Conservation (phyloP, 1,140 invertebrate species). For the Antheraea mylitta region DNA sequence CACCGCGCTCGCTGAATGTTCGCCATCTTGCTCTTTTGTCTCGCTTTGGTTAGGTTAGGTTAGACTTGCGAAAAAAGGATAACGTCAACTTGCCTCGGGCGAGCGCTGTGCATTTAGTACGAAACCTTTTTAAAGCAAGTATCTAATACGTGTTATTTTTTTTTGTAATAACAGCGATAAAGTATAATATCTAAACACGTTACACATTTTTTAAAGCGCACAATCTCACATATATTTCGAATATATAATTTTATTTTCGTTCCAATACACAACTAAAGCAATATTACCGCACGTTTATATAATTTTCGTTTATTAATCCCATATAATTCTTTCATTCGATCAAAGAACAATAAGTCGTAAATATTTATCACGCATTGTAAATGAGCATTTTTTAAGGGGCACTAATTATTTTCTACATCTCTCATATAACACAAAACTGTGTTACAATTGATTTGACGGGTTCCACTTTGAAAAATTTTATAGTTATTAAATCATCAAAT, state of each 20-base stretch:
- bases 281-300: background rate
- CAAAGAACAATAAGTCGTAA: conserved; percentile 72
- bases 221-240: too few relatives aligned
- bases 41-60: too few relatives aligned
- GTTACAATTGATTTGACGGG: conserved; percentile 56
- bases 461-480: background rate
- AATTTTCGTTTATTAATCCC: background rate
- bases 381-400: conserved; percentile 68
- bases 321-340: conserved; percentile 30
- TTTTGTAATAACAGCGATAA: too few relatives aligned
- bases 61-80: too few relatives aligned
- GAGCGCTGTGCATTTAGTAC: too few relatives aligned
- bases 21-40: too few relatives aligned
- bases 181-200: too few relatives aligned
- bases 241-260: background rate
- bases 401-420: conserved; percentile 72
- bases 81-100: too few relatives aligned
- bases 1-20: too few relatives aligned
- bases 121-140: too few relatives aligned
- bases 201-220: too few relatives aligned
- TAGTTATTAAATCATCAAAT: background rate
- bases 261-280: background rate
- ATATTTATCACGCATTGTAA: conserved; percentile 72
- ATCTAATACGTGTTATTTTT: too few relatives aligned
- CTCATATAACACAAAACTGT: conserved; percentile 34